A percentile compares a stretch with the other conserved stretches of the same genome.
Evolutionary conservation across 2,888 invertebrate genomes (phyloP).

Genomic region (Epinotia bilunana): DNA sequence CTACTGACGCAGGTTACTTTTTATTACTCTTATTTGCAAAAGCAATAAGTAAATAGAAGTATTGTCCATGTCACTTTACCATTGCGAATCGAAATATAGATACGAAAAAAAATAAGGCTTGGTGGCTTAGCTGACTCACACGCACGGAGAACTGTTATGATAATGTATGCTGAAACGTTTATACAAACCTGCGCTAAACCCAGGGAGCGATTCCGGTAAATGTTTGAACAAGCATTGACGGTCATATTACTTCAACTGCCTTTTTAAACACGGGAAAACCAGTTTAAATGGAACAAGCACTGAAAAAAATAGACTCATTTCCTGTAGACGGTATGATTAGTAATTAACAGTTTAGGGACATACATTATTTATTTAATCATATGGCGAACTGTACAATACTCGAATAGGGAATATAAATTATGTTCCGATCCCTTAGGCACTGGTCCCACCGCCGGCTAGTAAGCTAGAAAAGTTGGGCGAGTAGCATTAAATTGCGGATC

Average conservation of each 20-base stretch:
- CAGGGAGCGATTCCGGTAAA: neutral
- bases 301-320: too few relatives aligned
- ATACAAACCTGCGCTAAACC: constrained; percentile 15
- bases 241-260: neutral
- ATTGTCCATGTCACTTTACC: neutral
- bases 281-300: neutral
- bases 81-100: too few relatives aligned
- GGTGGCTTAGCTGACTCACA: neutral
- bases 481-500: too few relatives aligned
- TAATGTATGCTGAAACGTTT: constrained; percentile 25
- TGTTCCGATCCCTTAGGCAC: too few relatives aligned
- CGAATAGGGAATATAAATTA: too few relatives aligned
- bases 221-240: constrained; percentile 23
- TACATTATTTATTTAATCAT: too few relatives aligned
- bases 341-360: too few relatives aligned
- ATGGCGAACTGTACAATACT: too few relatives aligned
- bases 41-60: neutral
- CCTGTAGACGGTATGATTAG: too few relatives aligned
- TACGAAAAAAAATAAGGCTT: neutral
- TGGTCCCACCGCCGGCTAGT: too few relatives aligned
- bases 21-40: neutral
- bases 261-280: constrained; percentile 6
- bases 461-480: too few relatives aligned
- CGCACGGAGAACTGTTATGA: constrained; percentile 11
- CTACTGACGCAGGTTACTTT: neutral